Evolutionary conservation across 2,113 vertebrate genomes (phyloP).

Genomic region (Chaetops frenatus): DNA sequence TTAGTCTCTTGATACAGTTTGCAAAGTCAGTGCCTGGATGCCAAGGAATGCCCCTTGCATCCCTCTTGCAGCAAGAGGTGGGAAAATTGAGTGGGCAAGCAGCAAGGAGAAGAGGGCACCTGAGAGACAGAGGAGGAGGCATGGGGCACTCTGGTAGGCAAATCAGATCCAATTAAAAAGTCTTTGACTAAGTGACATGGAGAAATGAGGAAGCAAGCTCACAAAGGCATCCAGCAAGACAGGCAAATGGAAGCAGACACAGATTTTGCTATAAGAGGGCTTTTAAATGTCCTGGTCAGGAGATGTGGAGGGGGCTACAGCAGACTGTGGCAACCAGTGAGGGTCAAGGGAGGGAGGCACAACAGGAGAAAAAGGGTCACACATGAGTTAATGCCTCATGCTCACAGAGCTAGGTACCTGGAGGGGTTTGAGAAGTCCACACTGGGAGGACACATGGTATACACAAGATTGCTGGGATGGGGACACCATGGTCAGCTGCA

Average conservation of each 20-base stretch:
- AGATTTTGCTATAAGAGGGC: neutral
- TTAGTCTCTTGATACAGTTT: neutral
- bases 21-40: neutral
- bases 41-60: neutral
- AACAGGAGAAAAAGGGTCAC: neutral
- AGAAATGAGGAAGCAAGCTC: neutral
- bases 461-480: rapidly evolving
- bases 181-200: neutral
- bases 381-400: neutral
- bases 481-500: neutral
- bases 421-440: neutral
- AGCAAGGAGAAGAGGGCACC: neutral
- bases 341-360: neutral
- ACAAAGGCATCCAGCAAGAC: neutral
- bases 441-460: neutral
- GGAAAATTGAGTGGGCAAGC: neutral
- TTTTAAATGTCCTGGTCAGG: neutral
- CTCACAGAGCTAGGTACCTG: neutral
- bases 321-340: neutral
- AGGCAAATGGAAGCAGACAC: neutral
- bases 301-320: neutral
- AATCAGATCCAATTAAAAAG: neutral
- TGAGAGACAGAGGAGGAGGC: neutral
- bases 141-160: neutral
- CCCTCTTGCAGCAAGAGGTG: neutral